A percentile compares a stretch with the other conserved stretches of the same genome.
These are phyloP conservation scores for Cyphomyrmex costatus DNA, from an alignment of 1,140 invertebrate species.

Conservation along the genomic window DNA sequence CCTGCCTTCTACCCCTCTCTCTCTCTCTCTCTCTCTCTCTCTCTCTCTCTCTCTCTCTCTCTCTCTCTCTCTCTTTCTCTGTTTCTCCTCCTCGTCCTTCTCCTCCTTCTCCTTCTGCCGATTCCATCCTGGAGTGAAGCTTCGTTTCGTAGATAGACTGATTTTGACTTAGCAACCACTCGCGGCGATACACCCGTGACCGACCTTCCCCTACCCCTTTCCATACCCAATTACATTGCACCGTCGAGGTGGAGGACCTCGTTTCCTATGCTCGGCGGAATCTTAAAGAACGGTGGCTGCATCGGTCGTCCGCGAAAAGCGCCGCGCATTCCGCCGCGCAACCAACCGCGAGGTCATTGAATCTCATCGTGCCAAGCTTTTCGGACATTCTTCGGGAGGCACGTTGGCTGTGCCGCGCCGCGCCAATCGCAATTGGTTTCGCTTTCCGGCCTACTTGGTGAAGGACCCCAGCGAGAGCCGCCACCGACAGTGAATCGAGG, in stretches of 20 bases:
- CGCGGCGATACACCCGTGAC: conserved; percentile 63
- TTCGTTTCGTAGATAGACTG: conserved; percentile 60
- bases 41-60: conserved; percentile 39
- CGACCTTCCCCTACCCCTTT: conserved; percentile 59
- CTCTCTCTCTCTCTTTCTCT: conserved; percentile 56
- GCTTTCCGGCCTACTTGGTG: conserved; percentile 58
- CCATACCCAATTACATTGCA: conserved; percentile 17
- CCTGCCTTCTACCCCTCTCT: conserved; percentile 57
- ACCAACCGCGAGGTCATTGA: conserved; percentile 53
- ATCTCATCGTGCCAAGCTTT: conserved; percentile 35
- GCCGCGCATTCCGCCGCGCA: conserved; percentile 43
- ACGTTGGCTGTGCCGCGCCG: neutral
- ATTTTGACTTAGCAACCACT: conserved; percentile 74
- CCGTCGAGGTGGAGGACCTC: conserved; percentile 57
- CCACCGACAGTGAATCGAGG: conserved; percentile 44
- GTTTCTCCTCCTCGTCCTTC: conserved; percentile 42
- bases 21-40: conserved; percentile 51
- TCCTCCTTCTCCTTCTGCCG: conserved; percentile 37
- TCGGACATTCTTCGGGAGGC: conserved; percentile 28
- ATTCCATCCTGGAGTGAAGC: conserved; percentile 38
- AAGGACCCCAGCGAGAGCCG: conserved; percentile 40
- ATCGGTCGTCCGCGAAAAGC: conserved; percentile 32
- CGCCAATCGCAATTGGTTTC: conserved; percentile 56
- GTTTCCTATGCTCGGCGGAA: conserved; percentile 49
- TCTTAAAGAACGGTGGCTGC: conserved; percentile 42